phyloP scores from a whole-genome alignment of 2,888 invertebrate genomes.

The Stenurella melanura region DNA sequence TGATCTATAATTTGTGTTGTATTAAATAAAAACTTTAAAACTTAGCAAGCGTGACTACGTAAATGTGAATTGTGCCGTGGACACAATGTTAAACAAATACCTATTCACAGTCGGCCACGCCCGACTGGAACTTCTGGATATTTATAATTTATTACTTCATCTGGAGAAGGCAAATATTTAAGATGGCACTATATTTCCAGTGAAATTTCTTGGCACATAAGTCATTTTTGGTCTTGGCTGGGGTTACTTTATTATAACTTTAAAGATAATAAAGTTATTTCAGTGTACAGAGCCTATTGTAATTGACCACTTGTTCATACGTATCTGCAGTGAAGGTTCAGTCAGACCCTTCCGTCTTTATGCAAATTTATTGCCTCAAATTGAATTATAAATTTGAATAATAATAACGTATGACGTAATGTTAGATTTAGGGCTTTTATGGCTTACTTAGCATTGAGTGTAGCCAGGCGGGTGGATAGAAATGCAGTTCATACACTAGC shows the following conservation, averaged over 20 bases:
- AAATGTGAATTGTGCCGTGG: too few species aligned
- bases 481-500: not conserved
- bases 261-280: slow-evolving; percentile 55
- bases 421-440: slow-evolving; percentile 71
- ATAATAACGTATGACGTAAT: slow-evolving; percentile 72
- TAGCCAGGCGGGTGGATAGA: slow-evolving; percentile 41
- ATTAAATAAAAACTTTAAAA: too few species aligned
- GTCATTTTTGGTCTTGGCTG: not conserved
- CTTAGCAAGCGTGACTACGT: too few species aligned
- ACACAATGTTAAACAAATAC: too few species aligned
- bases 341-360: slow-evolving; percentile 71
- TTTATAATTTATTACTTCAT: not conserved
- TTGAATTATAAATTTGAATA: slow-evolving; percentile 75
- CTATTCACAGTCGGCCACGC: too few species aligned
- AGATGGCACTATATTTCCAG: not conserved
- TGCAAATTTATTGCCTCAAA: slow-evolving; percentile 74
- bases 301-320: slow-evolving; percentile 69
- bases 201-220: slow-evolving; percentile 17
- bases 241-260: slow-evolving; percentile 36
- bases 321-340: slow-evolving; percentile 55
- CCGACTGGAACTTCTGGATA: too few species aligned
- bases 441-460: slow-evolving; percentile 68
- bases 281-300: slow-evolving; percentile 57
- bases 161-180: too few species aligned
- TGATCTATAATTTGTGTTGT: too few species aligned